Evolutionary conservation across 2,888 invertebrate genomes (phyloP), one percentile per base, ranked within the genome.

Genomic region (Epinotia brunnichana): DNA sequence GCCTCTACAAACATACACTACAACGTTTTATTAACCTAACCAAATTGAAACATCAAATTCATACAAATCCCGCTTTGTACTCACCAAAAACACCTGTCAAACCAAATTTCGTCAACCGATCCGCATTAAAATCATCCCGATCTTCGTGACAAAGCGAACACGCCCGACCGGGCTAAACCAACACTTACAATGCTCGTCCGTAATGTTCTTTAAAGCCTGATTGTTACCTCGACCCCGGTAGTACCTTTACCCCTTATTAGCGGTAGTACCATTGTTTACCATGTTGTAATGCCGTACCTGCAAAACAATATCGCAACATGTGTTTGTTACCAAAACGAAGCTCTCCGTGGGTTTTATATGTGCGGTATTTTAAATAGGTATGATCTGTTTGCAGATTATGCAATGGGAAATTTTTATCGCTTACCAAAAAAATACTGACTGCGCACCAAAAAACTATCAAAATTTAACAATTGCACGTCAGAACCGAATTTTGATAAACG

Each of bases 251-350:
- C 87, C 90, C 91, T 87, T 89, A 91, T 92, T 92, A 90, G 85
- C 87, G 87, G 83, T 85, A 80, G 86, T 85, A 81, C 87, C 88
- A 92, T 93, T 93, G 92, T 93, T 91, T 91, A 87, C 87, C 82
- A 88, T 84, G 88, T 90, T 91, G 85, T 86, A 82, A 86, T 86
- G 77, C 77, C 78, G 78, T 80, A 81, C 80, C 82, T 79, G 81
- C 81, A 79, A 83, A 82, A 83, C 83, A 81, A 81, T 83, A 81
- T 83, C 83, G 82, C 83, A 80, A 80, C 80, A 76, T 78, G 76
- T 51, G 39, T 51, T 64, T 70, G 64, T 59, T 66, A 21, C 39
- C 21, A 60, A 39, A 44, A 57, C 19, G 5, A 63, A 24, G 7
- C 11, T 19, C 17, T 21, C 17, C 39, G 39, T 15, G n/a, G 11